Evolutionary conservation across 2,113 vertebrate genomes (phyloP), one percentile per base, ranked within the genome.

Genomic region (Craseonycteris thonglongyai): DNA sequence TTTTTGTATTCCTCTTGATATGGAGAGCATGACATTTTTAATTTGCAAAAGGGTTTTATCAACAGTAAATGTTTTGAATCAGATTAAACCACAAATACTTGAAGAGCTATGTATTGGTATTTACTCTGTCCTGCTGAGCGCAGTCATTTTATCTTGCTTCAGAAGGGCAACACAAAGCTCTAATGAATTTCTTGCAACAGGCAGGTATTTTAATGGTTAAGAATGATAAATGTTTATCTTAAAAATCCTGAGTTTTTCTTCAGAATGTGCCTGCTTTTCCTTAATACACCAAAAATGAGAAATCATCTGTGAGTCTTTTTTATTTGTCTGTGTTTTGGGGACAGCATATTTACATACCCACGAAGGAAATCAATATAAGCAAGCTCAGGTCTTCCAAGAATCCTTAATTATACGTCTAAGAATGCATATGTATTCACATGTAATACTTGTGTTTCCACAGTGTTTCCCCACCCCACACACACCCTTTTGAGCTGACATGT

Each of bases 291-390:
- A 96, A 93, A 98, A 97, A 96, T 96, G 68, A 78, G 96, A 97
- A 98, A 97, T 97, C 94, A 96, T 97, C 97, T 97, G 56, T 63
- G 88, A 97, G 95, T 42, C 38, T 7, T 54, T 96, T 94, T 49
- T 87, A 97, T 98, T 98, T 94, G 95, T 97, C 98, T 22, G 0
- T 97, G 94, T 98, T 98, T 98, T 98, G 68, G 11, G 80, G 92
- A 75, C 92, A 95, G 47, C 66, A 45, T 71, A 97, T 98, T 98
- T 98, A 96, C 97, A 97, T 98, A 93, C 78, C 96, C 96, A 95
- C 26, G 49, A 97, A 97, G 96, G 97, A 95, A 97, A 97, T 98
- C 98, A 98, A 98, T 98, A 98, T 97, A 97, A 97, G 97, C 98
- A 98, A 97, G 90, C 90, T 97, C 94, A 97, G 93, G 95, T 97